Evolutionary conservation across 35 echinoderm and acorn worm genomes (phyloP), one percentile per base, ranked within the genome.

Genomic region (Patiria miniata): DNA sequence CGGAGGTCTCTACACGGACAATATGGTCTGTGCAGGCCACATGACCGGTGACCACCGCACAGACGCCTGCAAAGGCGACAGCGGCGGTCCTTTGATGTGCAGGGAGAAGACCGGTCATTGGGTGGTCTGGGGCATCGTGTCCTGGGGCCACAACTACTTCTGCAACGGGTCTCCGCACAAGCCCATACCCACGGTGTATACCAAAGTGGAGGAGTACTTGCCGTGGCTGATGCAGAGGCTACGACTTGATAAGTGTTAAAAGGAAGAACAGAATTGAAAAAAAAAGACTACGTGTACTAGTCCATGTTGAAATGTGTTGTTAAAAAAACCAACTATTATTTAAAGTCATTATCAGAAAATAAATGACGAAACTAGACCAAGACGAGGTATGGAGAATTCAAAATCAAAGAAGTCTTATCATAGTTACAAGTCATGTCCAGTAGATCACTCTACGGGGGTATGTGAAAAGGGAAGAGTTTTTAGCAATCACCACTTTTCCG

Each of bases 31-130:
- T 40, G 93, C 93, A 3, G 93, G 93, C 29, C 53, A 87, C 30
- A 29, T 81, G 14, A 37, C 61, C 4, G 83, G 78, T 16, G 56
- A 39, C 33, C 39, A 83, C 15, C 76, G 89, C 53, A 77, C 93
- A 3, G 93, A 95, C 81, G 88, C 93, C 23, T 95, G 93, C 52
- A 95, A 95, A 81, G 86, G 82, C n/a, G 93, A 95, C 85, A 95
- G 93, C 40, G 93, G 93, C 0, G 93, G 93, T 1, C 93, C 93
- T 44, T 21, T 95, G 14, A 82, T 95, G 9, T 95, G 93, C 79
- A 85, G 91, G 80, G 14, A 28, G 18, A 42, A 34, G 18, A 52
- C 83, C 36, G 93, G 89, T 4, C 36, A 39, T 7, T 95, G 79
- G 39, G 91, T 92, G 55, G 53, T 95, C 1, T 95, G 93, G 93